Percentiles rank a stretch among this genome's conserved stretches.
These are phyloP conservation scores for Spatulosminthurus flaviceps DNA, from an alignment of 2,888 invertebrate genomes.

Conservation along the genomic window DNA sequence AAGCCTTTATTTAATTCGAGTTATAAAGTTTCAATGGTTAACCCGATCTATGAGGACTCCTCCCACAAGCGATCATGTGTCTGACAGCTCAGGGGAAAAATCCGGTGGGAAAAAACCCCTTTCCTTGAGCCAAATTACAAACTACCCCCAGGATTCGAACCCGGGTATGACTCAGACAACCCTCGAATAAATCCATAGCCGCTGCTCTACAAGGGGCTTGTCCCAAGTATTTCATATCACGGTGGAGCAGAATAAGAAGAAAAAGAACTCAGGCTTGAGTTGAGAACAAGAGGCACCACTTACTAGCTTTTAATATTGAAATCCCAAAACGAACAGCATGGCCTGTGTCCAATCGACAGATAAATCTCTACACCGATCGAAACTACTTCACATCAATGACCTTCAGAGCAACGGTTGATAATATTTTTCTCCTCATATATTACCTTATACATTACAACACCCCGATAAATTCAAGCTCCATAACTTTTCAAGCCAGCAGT, in stretches of 20 bases:
- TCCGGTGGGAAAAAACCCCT: too few species aligned
- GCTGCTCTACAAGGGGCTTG: too few species aligned
- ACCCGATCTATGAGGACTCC: too few species aligned
- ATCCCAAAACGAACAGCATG: slow-evolving; percentile 25
- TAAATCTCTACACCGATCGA: slow-evolving; percentile 31
- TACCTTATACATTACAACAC: neutral
- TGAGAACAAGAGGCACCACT: slow-evolving; percentile 15
- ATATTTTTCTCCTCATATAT: neutral
- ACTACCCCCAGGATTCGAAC: too few species aligned
- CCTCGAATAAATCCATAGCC: too few species aligned
- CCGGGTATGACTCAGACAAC: too few species aligned
- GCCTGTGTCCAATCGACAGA: slow-evolving; percentile 34
- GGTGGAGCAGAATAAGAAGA: slow-evolving; percentile 27
- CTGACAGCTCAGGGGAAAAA: too few species aligned
- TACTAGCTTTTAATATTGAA: slow-evolving; percentile 23
- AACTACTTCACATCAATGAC: slow-evolving; percentile 36
- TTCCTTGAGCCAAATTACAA: too few species aligned
- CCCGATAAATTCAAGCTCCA: neutral
- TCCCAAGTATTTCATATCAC: slow-evolving; percentile 41
- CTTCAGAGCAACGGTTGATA: slow-evolving; percentile 23
- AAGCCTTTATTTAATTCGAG: too few species aligned
- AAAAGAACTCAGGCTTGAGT: slow-evolving; percentile 29
- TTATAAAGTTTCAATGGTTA: too few species aligned
- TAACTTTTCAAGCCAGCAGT: too few species aligned
- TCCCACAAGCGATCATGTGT: too few species aligned